These are phyloP conservation scores for Desoria tigrina DNA, from an alignment of 2,888 invertebrate species.

Conservation along the genomic window DNA sequence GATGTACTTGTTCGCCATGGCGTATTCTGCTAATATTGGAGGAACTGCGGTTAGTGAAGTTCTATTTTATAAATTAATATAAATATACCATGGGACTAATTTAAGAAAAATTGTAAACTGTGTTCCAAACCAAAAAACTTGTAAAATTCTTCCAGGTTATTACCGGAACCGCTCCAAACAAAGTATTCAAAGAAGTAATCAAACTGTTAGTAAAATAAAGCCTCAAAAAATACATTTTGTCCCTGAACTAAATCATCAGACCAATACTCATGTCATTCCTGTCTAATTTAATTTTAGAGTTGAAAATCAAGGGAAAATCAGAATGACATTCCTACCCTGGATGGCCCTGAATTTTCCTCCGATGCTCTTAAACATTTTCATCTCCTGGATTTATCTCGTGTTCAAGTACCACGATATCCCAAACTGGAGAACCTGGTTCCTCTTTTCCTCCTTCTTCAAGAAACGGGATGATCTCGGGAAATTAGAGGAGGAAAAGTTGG, in stretches of 20 bases:
- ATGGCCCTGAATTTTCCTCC: constrained; percentile 48
- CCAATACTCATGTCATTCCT: neutral
- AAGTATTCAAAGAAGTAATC: constrained; percentile 40
- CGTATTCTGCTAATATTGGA: constrained; percentile 51
- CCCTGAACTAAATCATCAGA: neutral
- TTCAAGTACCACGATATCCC: constrained; percentile 43
- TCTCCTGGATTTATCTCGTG: constrained; percentile 49
- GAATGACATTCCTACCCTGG: constrained; percentile 51
- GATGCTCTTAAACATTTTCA: constrained; percentile 39
- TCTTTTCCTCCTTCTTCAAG: neutral
- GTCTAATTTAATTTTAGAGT: constrained; percentile 30
- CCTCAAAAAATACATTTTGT: neutral
- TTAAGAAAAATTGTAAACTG: too few relatives aligned
- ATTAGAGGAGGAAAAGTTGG: constrained; percentile 10
- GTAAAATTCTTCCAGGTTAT: constrained; percentile 25
- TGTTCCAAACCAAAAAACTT: too few relatives aligned
- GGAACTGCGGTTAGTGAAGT: constrained; percentile 47
- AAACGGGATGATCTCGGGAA: constrained; percentile 23
- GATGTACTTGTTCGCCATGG: constrained; percentile 50
- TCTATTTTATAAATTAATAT: neutral
- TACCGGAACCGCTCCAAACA: constrained; percentile 49
- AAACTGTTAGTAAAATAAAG: constrained; percentile 32
- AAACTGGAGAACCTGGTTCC: constrained; percentile 5
- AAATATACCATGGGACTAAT: neutral
- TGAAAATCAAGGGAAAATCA: constrained; percentile 43